phyloP scores from a whole-genome alignment of 2,797 vertebrate species.

The Cossypha heuglini region DNA sequence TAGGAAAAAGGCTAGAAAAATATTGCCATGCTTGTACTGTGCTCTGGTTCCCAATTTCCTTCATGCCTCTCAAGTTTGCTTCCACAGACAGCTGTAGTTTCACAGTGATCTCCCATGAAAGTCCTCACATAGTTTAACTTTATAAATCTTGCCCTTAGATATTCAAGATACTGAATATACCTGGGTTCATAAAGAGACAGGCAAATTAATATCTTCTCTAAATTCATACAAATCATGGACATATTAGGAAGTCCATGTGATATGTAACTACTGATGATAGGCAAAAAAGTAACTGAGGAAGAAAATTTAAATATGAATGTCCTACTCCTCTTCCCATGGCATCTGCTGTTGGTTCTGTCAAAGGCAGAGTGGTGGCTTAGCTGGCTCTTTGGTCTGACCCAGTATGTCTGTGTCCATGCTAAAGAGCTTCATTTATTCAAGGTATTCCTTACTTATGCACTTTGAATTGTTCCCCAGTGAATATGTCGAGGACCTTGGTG shows the following conservation, averaged over 20 bases:
- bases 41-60: neutral
- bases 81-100: neutral
- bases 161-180: neutral
- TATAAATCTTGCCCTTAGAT: neutral
- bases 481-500: neutral
- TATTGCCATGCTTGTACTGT: neutral
- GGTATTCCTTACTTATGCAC: neutral
- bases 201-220: neutral
- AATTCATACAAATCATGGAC: neutral
- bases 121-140: neutral
- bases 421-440: neutral
- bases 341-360: neutral
- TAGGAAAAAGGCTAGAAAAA: neutral
- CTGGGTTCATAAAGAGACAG: neutral
- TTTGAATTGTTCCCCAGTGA: neutral
- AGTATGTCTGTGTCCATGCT: neutral
- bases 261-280: neutral
- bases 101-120: neutral
- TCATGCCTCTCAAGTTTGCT: neutral
- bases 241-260: fast-evolving
- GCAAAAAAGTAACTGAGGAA: neutral
- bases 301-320: neutral
- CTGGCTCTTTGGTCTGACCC: neutral
- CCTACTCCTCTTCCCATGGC: neutral
- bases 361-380: neutral